phyloP scores from a whole-genome alignment of 2,888 invertebrate genomes.

The Heliconius sara region DNA sequence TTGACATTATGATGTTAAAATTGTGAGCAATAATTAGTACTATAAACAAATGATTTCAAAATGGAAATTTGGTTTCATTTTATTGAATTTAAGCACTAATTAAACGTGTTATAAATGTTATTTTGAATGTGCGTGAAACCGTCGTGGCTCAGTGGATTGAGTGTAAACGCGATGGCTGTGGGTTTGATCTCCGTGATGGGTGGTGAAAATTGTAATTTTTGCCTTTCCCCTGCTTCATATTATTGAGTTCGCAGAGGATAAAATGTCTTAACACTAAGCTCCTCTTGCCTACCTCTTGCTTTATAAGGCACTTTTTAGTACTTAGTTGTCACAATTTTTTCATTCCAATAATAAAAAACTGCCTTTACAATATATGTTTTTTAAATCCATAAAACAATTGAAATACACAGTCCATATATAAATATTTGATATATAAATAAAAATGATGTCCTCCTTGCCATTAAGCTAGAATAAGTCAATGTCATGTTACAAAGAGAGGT shows the following conservation, averaged over 20 bases:
- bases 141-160: no score
- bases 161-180: no score
- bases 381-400: conserved; percentile 1
- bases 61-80: background rate
- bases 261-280: no score
- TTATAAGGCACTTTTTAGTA: background rate
- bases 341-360: conserved; percentile 6
- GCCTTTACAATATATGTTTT: background rate
- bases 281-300: background rate
- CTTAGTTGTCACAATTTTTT: conserved; percentile 17
- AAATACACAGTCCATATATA: conserved; percentile 12
- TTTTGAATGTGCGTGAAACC: background rate
- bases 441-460: conserved; percentile 43
- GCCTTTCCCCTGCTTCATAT: no score
- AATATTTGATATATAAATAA: background rate
- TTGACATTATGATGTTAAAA: background rate
- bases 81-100: background rate
- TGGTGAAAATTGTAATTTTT: no score
- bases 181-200: no score
- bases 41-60: conserved; percentile 19
- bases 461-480: conserved; percentile 37
- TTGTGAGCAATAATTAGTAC: conserved; percentile 35
- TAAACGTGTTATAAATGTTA: background rate
- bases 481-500: conserved; percentile 36
- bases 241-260: no score